phyloP scores from a whole-genome alignment of 2,113 vertebrate species.

The Anoplopoma fimbria region DNA sequence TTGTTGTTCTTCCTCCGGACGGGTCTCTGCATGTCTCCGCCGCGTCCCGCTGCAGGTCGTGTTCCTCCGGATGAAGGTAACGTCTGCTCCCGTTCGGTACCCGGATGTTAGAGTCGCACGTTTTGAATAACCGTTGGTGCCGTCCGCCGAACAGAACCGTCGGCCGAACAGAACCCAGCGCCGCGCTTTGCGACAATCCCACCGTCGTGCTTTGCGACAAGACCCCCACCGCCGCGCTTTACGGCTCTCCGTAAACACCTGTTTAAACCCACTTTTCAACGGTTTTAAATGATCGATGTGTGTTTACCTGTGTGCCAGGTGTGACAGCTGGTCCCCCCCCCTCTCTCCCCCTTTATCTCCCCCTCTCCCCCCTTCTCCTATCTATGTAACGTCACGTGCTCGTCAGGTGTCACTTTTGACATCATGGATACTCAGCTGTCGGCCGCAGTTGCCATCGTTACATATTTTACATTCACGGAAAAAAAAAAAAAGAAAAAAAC shows the following conservation, averaged over 20 bases:
- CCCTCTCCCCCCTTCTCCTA: slow-evolving; percentile 14
- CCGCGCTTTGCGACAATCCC: too few relatives aligned
- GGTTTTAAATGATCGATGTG: neutral
- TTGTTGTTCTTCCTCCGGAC: slow-evolving; percentile 85
- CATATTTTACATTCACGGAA: neutral
- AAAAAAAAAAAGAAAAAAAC: neutral
- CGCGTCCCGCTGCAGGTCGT: too few relatives aligned
- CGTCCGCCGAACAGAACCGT: too few relatives aligned
- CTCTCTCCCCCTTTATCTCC: too few relatives aligned
- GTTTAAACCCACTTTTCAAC: neutral
- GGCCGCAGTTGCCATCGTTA: slow-evolving; percentile 1
- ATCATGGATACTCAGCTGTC: slow-evolving; percentile 62
- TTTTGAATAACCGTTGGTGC: too few relatives aligned
- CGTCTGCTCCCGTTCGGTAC: too few relatives aligned
- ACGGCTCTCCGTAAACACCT: too few relatives aligned
- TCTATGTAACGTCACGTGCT: neutral
- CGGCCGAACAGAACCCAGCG: too few relatives aligned
- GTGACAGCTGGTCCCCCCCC: slow-evolving; percentile 62
- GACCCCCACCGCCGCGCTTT: too few relatives aligned
- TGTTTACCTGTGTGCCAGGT: slow-evolving; percentile 55
- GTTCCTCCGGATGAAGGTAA: too few relatives aligned
- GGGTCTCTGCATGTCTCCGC: slow-evolving; percentile 83
- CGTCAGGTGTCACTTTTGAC: slow-evolving; percentile 58
- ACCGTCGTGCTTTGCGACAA: too few relatives aligned
- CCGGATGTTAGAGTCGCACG: too few relatives aligned